Evolutionary conservation across 2,888 invertebrate genomes (phyloP), one percentile per base, ranked within the genome.

Genomic region (Drosophila emarginata): DNA sequence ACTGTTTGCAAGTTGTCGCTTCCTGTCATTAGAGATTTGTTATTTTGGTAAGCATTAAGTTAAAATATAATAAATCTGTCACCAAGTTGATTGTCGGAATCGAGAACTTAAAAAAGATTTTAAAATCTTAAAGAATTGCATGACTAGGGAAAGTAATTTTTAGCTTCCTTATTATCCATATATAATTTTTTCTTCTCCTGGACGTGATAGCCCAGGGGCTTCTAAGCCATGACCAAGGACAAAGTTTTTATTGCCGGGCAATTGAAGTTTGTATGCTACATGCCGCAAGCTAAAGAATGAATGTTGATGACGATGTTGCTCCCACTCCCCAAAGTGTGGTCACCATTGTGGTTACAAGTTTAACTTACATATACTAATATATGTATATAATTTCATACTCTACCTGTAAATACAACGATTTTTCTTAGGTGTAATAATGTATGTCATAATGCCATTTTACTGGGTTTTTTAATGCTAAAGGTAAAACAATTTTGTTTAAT

Each of bases 11-110:
- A 62, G 39, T 64, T 65, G 61, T 23, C 37, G 12, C 72, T 39
- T 62, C 39, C 60, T 62, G 61, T 52, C 56, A 61, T 59, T 51
- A 64, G 73, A 68, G 67, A 64, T 68, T 62, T 80, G 32, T 54
- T 39, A 60, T 63, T 60, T 18, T n/a, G 66, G 37, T 21, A 53
- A 15, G 18, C 56, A 36, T 53, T 56, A 76, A 85, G 87, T 87
- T 84, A 87, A 88, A 87, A 76, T 80, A 70, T 84, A 67, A 82
- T 87, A 88, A 88, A 82, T 88, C 76, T 72, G 81, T 69, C 84
- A 74, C 67, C 67, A 67, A 59, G 61, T 67, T 77, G 69, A 68
- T 37, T 50, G 39, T 39, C 39, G 39, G 51, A 64, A 65, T 50
- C 54, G 64, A 75, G 51, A 65, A 37, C 64, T 70, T 67, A 84